Evolutionary conservation across 2,113 vertebrate species (phyloP).

Genomic region (Oxyruncus cristatus): DNA sequence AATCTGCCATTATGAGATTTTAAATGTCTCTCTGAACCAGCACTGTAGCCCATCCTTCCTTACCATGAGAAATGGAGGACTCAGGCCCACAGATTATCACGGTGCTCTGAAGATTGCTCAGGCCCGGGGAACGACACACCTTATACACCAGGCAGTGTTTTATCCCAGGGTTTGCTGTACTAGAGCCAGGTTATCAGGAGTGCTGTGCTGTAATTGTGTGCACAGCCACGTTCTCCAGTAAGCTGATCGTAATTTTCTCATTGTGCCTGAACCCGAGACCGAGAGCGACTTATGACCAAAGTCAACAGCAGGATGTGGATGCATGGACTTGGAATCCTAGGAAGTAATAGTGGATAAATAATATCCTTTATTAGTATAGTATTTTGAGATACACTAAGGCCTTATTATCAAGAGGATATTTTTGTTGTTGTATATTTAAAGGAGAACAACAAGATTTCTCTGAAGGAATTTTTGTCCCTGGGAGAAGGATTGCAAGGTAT

Average conservation of each 20-base stretch:
- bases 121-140: fast-evolving
- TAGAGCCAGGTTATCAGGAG: neutral
- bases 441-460: neutral
- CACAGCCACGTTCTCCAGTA: neutral
- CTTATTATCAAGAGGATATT: neutral
- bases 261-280: neutral
- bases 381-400: neutral
- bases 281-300: neutral
- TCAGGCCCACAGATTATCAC: neutral
- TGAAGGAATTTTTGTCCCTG: neutral
- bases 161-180: neutral
- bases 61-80: fast-evolving
- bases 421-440: neutral
- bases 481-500: neutral
- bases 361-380: neutral
- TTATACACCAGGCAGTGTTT: neutral
- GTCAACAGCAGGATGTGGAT: neutral
- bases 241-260: neutral
- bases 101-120: neutral
- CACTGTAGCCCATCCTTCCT: neutral
- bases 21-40: neutral
- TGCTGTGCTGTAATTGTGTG: neutral
- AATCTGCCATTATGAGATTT: neutral
- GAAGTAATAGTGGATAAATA: neutral
- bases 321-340: neutral